phyloP scores from a whole-genome alignment of 92 coral and sea anemone genomes.

The Scolanthus callimorphus region DNA sequence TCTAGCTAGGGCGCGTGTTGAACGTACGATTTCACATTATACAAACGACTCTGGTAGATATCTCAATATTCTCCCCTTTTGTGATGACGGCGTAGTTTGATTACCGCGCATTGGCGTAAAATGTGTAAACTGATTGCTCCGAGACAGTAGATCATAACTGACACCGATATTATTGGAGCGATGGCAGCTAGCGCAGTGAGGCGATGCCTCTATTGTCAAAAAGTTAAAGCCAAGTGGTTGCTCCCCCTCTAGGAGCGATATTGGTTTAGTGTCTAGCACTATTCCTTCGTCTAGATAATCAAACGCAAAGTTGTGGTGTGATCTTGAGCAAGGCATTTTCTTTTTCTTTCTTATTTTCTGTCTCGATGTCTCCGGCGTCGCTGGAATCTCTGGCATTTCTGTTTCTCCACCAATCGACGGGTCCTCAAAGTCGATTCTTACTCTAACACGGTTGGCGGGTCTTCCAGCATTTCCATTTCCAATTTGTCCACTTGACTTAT shows the following conservation, averaged over 20 bases:
- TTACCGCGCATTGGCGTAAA: constrained; percentile 29
- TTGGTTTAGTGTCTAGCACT: constrained; percentile 80
- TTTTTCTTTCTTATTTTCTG: constrained; percentile 72
- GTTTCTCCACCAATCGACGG: background rate
- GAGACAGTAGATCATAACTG: constrained; percentile 45
- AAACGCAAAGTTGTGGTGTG: constrained; percentile 56
- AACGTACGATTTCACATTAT: too few relatives aligned
- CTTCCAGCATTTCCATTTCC: background rate
- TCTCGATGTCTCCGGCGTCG: constrained; percentile 5
- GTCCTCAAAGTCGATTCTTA: background rate
- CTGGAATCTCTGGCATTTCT: background rate
- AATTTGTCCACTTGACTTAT: constrained; percentile 1
- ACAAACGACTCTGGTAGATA: constrained; percentile 89
- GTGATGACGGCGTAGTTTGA: constrained; percentile 12
- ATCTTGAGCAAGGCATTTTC: constrained; percentile 86
- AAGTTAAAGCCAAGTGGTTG: constrained; percentile 62
- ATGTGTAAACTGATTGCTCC: constrained; percentile 48
- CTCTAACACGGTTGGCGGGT: background rate
- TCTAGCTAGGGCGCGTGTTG: too few relatives aligned
- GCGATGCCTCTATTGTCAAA: constrained; percentile 75
- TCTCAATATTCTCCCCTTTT: constrained; percentile 46
- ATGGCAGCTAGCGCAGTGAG: constrained; percentile 56
- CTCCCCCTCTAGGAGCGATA: constrained; percentile 32
- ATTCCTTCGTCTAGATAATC: constrained; percentile 88
- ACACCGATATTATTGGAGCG: constrained; percentile 16